Base-by-base conservation (phyloP, 2,113 vertebrate genomes). In the Pleuronectes platessa region DNA sequence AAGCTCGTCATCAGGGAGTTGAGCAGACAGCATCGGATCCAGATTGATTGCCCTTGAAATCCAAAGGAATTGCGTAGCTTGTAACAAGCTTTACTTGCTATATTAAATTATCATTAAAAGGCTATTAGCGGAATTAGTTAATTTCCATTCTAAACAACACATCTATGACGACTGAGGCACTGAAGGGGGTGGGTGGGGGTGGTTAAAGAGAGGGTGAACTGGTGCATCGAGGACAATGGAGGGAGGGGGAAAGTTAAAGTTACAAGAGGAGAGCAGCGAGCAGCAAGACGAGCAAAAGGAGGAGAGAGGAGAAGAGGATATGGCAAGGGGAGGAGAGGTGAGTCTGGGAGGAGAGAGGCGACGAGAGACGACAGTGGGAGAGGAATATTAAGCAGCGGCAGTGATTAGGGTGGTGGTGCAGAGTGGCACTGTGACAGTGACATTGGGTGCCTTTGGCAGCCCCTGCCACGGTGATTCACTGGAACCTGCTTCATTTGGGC, bases 41-140 rank as follows among this genome's bases (percentile, higher is more conserved):
- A 73, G 78, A 89, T 82, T 83, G 82, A 91, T 88, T 85, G 86
- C 35, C 89, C 89, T 90, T 92, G 90, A 90, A 89, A 89, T 88
- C 63, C 71, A 64, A 68, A 62, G 82, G 80, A 83, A 89, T 85
- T 81, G 76, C 74, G 79, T 42, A 54, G 63, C 88, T 90, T 81
- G 82, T 85, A 90, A 89, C 84, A 87, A 88, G 81, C 81, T 86
- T 90, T 90, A 89, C 87, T 89, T 92, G 83, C 84, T 61, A 85
- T 82, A 90, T 91, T 89, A 89, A 88, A 89, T 90, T 85, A 90
- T 79, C 74, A 85, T 92, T 89, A 96, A 96, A 96, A 96, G 94
- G 86, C 92, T 94, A 96, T 97, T 96, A 96, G 94, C 88, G 94
- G 95, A 96, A 96, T 96, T 95, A 95, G 94, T 92, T 88, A 90